These are phyloP conservation scores for Callipepla californica DNA, from an alignment of 2,113 vertebrate species.

Conservation along the genomic window DNA sequence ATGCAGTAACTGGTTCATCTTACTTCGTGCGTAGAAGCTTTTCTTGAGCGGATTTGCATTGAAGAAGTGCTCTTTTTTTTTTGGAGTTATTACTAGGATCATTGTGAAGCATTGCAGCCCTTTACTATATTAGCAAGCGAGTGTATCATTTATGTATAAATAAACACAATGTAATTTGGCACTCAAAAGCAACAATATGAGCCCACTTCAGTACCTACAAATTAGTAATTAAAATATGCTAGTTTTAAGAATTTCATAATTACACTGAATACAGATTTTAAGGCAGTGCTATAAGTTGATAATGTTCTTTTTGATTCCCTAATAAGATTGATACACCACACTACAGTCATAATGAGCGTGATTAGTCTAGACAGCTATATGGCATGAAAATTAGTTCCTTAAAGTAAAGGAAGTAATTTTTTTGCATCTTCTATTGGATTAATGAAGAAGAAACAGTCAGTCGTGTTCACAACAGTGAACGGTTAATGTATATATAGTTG, in stretches of 20 bases:
- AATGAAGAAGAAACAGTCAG: conserved; percentile 44
- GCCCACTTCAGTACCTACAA: neutral
- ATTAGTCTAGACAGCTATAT: conserved; percentile 64
- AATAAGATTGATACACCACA: conserved; percentile 68
- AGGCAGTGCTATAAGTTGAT: conserved; percentile 9
- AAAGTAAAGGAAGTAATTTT: conserved; percentile 61
- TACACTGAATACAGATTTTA: conserved; percentile 4
- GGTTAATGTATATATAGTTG: conserved; percentile 47
- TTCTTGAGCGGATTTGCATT: conserved; percentile 87
- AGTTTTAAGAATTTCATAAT: neutral
- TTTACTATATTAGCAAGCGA: conserved; percentile 51
- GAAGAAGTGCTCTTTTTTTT: conserved; percentile 79
- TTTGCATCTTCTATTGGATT: conserved; percentile 53
- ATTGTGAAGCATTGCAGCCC: conserved; percentile 70
- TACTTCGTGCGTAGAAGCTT: conserved; percentile 81
- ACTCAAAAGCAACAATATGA: neutral
- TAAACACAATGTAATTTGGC: conserved; percentile 13
- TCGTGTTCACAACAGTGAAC: conserved; percentile 18
- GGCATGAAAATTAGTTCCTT: conserved; percentile 75
- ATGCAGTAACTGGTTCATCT: conserved; percentile 89
- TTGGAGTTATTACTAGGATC: conserved; percentile 68
- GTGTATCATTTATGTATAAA: conserved; percentile 65
- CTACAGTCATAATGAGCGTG: conserved; percentile 58
- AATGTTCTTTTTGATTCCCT: conserved; percentile 46
- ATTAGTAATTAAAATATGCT: neutral